Conservation (phyloP, 2,797 vertebrate genomes). For the Urocyon cinereoargenteus region DNA sequence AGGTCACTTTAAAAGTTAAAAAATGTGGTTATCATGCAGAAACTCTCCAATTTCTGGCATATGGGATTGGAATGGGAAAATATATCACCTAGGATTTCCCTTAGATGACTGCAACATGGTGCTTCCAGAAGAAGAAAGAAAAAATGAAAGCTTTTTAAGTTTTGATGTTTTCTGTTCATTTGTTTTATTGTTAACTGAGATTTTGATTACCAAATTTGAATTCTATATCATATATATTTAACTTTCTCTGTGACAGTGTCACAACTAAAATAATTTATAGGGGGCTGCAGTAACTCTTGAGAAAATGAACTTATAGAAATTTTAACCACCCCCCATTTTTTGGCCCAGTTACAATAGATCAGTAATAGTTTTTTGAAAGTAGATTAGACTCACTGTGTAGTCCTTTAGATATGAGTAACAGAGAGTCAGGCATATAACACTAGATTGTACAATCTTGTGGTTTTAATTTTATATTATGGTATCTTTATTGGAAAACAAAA, state of each 20-base stretch:
- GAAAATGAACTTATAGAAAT: constrained; percentile 27
- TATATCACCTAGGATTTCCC: neutral
- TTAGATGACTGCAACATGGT: neutral
- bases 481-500: constrained; percentile 44
- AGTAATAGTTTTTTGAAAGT: neutral
- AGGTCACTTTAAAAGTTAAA: constrained; percentile 17
- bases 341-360: neutral
- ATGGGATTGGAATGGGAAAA: neutral
- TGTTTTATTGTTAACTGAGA: neutral
- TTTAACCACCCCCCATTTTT: neutral
- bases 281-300: neutral
- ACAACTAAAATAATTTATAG: neutral
- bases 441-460: neutral
- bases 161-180: neutral
- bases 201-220: neutral
- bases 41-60: neutral
- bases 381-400: neutral
- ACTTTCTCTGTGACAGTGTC: neutral
- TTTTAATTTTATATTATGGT: constrained; percentile 64
- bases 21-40: neutral
- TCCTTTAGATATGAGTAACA: neutral
- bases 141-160: neutral
- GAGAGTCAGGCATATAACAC: neutral
- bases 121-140: neutral
- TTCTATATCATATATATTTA: neutral